Percentiles rank a stretch among this genome's conserved stretches.
Conservation (phyloP, 1,140 invertebrate species). For the Polypedilum vanderplanki region DNA sequence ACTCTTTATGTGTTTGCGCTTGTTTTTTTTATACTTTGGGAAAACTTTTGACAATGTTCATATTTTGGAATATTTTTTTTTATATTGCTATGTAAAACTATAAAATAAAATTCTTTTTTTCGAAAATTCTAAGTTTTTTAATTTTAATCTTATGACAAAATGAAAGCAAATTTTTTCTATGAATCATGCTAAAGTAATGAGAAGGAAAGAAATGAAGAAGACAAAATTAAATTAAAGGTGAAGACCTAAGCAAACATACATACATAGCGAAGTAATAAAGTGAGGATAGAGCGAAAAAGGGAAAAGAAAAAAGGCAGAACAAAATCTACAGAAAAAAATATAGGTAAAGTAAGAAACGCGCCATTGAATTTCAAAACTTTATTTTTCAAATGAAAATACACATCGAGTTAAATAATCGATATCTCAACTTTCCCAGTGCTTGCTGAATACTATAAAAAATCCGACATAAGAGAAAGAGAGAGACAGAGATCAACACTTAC, state of each 20-base stretch:
- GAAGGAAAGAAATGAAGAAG: not conserved
- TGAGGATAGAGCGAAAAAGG: not conserved
- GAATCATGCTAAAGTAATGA: too few relatives aligned
- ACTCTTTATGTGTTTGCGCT: too few relatives aligned
- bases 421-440: not conserved
- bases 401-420: constrained; percentile 7
- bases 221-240: constrained; percentile 21
- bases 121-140: too few relatives aligned
- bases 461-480: not conserved
- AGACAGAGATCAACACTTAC: constrained; percentile 1
- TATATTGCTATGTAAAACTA: too few relatives aligned
- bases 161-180: too few relatives aligned
- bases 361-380: constrained; percentile 13
- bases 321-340: not conserved
- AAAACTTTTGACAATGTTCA: too few relatives aligned
- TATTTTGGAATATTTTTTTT: too few relatives aligned
- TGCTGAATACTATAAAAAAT: not conserved
- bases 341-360: not conserved
- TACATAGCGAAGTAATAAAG: not conserved
- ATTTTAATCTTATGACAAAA: too few relatives aligned
- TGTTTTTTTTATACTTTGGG: too few relatives aligned
- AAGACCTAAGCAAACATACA: constrained; percentile 1
- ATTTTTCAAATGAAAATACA: not conserved
- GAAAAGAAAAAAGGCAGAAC: not conserved
- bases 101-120: too few relatives aligned